Percentiles rank a stretch among this genome's conserved stretches.
These are phyloP conservation scores for Carollia perspicillata DNA, from an alignment of 2,113 vertebrate species.

Conservation along the genomic window DNA sequence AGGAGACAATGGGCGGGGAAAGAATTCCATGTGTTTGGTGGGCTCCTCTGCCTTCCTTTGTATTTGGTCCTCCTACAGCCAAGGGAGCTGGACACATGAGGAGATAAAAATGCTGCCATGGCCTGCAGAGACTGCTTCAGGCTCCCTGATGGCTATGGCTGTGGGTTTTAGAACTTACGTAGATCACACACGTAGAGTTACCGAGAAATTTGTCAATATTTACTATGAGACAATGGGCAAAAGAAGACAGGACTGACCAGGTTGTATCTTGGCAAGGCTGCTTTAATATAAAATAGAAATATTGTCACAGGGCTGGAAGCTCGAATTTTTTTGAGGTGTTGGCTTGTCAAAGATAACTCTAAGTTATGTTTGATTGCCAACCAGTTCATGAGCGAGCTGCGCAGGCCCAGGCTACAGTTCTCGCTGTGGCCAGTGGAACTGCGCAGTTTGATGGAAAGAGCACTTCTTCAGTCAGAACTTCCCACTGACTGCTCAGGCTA, in stretches of 20 bases:
- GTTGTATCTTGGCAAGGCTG: slow-evolving; percentile 95
- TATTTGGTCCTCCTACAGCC: neutral
- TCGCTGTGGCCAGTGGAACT: slow-evolving; percentile 91
- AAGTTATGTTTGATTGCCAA: slow-evolving; percentile 94
- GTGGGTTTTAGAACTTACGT: slow-evolving; percentile 91
- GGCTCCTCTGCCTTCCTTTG: slow-evolving; percentile 16
- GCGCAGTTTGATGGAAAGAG: slow-evolving; percentile 96
- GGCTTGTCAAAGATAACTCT: slow-evolving; percentile 96
- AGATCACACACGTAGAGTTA: slow-evolving; percentile 94
- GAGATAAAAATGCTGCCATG: rapidly evolving
- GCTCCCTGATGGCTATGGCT: neutral
- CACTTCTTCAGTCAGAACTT: slow-evolving; percentile 97
- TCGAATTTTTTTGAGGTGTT: slow-evolving; percentile 94
- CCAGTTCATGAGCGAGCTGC: slow-evolving; percentile 95
- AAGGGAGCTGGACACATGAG: rapidly evolving
- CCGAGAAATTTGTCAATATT: slow-evolving; percentile 95
- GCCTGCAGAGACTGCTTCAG: rapidly evolving
- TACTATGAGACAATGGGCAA: slow-evolving; percentile 99
- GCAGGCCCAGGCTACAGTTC: slow-evolving; percentile 93
- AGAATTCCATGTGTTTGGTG: neutral
- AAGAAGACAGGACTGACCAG: slow-evolving; percentile 90
- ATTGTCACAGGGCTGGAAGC: slow-evolving; percentile 89
- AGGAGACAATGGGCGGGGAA: slow-evolving; percentile 42
- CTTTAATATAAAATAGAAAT: slow-evolving; percentile 96
- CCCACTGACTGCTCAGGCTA: slow-evolving; percentile 90